Percentiles rank a stretch among this genome's conserved stretches.
Conservation (phyloP, 2,888 invertebrate species). For the Drosophila meridionalis region DNA sequence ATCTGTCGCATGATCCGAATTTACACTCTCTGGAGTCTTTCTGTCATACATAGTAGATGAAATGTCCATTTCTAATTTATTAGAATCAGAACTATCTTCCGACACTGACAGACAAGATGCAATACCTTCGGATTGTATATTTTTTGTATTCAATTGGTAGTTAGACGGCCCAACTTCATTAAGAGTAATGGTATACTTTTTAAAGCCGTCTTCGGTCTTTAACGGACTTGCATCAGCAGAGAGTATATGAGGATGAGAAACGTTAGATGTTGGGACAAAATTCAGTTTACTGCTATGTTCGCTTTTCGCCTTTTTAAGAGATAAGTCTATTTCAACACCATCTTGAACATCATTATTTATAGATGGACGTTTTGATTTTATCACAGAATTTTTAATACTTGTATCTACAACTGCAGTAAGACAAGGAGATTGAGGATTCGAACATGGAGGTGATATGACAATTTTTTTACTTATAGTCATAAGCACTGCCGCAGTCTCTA, state of each 20-base stretch:
- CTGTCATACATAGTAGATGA: constrained; percentile 68
- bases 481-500: constrained; percentile 85
- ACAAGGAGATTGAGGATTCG: constrained; percentile 84
- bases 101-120: constrained; percentile 84
- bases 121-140: constrained; percentile 53
- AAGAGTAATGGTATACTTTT: constrained; percentile 74
- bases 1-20: constrained; percentile 84
- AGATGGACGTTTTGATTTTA: constrained; percentile 84
- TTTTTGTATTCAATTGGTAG: constrained; percentile 49
- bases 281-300: constrained; percentile 60
- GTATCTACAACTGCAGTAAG: constrained; percentile 75
- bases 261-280: constrained; percentile 46
- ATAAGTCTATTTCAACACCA: constrained; percentile 76
- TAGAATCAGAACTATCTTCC: constrained; percentile 87
- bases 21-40: constrained; percentile 83
- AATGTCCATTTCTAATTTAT: constrained; percentile 76
- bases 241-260: constrained; percentile 64
- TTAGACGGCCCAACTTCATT: constrained; percentile 57
- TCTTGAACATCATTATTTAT: constrained; percentile 71
- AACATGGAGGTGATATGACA: constrained; percentile 84
- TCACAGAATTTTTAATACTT: constrained; percentile 85
- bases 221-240: constrained; percentile 56
- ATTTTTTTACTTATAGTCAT: constrained; percentile 85
- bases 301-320: constrained; percentile 74
- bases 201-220: constrained; percentile 56